Conservation (phyloP, 2,888 invertebrate species). For the Matsumyia berberina region DNA sequence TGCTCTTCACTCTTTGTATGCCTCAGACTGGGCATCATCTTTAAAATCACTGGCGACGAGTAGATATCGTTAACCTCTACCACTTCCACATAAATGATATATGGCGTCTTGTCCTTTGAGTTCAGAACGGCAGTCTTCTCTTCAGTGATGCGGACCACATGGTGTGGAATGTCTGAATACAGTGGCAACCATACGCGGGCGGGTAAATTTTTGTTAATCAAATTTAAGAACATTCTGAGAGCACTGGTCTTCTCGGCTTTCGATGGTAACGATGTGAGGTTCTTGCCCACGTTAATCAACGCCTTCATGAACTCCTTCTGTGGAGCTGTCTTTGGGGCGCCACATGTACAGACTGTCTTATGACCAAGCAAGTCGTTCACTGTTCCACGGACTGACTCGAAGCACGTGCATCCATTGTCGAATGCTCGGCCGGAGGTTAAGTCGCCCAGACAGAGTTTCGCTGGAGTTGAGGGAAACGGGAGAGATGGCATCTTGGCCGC, state of each 20-base stretch:
- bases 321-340: constrained; percentile 92
- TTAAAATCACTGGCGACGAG: constrained; percentile 94
- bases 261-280: constrained; percentile 91
- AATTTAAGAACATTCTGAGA: constrained; percentile 95
- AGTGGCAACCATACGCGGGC: constrained; percentile 99
- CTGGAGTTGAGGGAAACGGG: constrained; percentile 82
- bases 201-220: constrained; percentile 97
- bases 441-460: constrained; percentile 93
- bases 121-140: constrained; percentile 99
- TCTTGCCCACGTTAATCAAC: constrained; percentile 93
- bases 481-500: constrained; percentile 70
- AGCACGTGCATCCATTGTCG: constrained; percentile 97
- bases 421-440: constrained; percentile 97
- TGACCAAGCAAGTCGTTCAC: constrained; percentile 90
- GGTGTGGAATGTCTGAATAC: constrained; percentile 93
- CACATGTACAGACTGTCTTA: constrained; percentile 91
- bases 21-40: constrained; percentile 93
- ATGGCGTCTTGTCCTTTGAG: constrained; percentile 96
- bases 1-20: constrained; percentile 98
- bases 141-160: constrained; percentile 97
- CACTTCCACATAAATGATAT: constrained; percentile 98
- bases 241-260: constrained; percentile 97
- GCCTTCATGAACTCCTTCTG: constrained; percentile 94
- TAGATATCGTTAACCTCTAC: constrained; percentile 93
- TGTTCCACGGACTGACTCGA: constrained; percentile 91